phyloP scores from a whole-genome alignment of 92 coral and sea anemone genomes.

The Plumapathes pennacea region DNA sequence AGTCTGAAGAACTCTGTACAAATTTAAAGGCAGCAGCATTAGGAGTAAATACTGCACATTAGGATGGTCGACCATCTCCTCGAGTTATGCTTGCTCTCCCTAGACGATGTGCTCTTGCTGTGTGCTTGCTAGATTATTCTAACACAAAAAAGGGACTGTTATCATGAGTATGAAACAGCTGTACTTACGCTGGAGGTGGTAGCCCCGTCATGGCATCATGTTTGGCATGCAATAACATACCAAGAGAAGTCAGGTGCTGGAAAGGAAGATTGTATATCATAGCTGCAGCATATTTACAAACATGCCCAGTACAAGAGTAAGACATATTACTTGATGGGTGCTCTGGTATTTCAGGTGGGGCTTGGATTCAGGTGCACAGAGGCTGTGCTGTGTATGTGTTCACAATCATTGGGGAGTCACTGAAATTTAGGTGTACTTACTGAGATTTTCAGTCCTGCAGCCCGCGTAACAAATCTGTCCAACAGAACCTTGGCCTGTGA shows the following conservation, averaged over 20 bases:
- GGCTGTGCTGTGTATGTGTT: background rate
- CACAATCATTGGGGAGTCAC: background rate
- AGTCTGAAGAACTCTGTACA: conserved; percentile 74
- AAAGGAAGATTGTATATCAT: too few relatives aligned
- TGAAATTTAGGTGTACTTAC: conserved; percentile 36
- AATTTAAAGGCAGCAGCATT: too few relatives aligned
- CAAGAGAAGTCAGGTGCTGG: conserved; percentile 83
- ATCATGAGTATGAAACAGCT: too few relatives aligned
- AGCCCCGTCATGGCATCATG: conserved; percentile 76
- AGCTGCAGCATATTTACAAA: too few relatives aligned
- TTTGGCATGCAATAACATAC: conserved; percentile 74
- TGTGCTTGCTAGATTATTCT: too few relatives aligned
- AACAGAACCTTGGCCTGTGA: conserved; percentile 77
- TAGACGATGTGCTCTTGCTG: too few relatives aligned
- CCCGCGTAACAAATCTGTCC: conserved; percentile 89
- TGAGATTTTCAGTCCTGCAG: conserved; percentile 88
- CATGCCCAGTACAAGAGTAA: background rate
- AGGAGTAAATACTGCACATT: too few relatives aligned
- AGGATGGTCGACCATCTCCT: too few relatives aligned
- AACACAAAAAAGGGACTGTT: too few relatives aligned
- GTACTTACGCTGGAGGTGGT: conserved; percentile 83
- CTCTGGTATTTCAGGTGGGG: background rate
- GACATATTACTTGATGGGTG: background rate
- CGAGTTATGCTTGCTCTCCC: too few relatives aligned
- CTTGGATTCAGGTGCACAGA: background rate